Evolutionary conservation across 2,797 vertebrate genomes (phyloP), one percentile per base, ranked within the genome.

Genomic region (Odontamblyopus rebecca): DNA sequence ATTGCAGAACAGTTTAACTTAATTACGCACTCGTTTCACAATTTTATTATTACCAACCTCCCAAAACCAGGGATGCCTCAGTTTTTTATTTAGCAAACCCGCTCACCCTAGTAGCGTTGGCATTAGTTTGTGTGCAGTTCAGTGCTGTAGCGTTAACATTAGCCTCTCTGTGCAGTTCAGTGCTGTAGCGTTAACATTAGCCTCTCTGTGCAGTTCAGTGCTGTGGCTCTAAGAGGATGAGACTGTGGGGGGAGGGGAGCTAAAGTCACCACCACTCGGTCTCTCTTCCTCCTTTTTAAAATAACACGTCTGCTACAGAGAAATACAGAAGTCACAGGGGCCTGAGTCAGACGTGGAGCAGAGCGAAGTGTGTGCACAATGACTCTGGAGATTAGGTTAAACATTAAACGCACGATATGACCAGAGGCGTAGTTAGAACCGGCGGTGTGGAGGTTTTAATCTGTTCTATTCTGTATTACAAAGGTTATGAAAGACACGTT

Each of bases 201-300:
- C 4, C 50, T 54, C 6, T 8, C 19, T 54, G 19, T 9, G 7
- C 51, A 54, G 51, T 54, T 19, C 51, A n/a, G 51, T n/a, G 51
- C 9, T 23, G 51, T n/a, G 9, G 53, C 53, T 29, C 1, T 64
- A 64, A 64, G 19, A 64, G 62, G 62, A 64, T 64, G 62, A 64
- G 13, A 1, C n/a, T 7, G 62, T 44, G 62, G 62, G 62, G 62
- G 62, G 62, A 44, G n/a, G 19, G 61, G 32, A 26, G 62, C 8
- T 41, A 64, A 44, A 19, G 62, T 64, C 62, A 64, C 62, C 38
- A 48, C 62, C 41, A n/a, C n/a, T 44, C 11, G 41, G 27, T 23
- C 38, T 18, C n/a, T 44, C 35, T 64, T 64, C 62, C 62, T 8
- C 26, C n/a, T 38, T 23, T 64, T 44, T 23, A 44, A 44, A 64